phyloP scores from a whole-genome alignment of 2,888 invertebrate species.

The Phaonia tiefii region DNA sequence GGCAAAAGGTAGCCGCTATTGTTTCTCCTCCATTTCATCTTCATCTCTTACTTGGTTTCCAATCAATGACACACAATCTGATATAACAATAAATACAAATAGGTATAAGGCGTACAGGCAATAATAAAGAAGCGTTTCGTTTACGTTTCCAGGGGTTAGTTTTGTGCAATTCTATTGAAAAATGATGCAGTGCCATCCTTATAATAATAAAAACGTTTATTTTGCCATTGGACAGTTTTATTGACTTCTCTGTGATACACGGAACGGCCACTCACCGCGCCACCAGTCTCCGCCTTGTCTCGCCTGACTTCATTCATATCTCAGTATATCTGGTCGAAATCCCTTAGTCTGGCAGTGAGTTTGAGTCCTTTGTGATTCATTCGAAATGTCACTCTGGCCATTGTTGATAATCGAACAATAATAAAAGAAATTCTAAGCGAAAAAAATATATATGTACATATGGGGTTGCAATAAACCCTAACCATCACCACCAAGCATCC shows the following conservation, averaged over 20 bases:
- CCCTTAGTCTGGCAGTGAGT: conserved; percentile 10
- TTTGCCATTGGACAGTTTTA: conserved; percentile 58
- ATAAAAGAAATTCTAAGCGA: conserved; percentile 3
- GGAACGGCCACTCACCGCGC: not conserved
- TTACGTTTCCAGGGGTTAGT: conserved; percentile 32
- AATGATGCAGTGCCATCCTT: conserved; percentile 29
- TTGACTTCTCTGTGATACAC: conserved; percentile 52
- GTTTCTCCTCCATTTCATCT: not conserved
- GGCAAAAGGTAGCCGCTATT: conserved; percentile 9
- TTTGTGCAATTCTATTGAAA: conserved; percentile 35
- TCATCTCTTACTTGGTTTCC: not conserved
- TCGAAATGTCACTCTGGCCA: conserved; percentile 64
- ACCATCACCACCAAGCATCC: conserved; percentile 41
- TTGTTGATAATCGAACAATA: conserved; percentile 62
- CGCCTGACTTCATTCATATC: conserved; percentile 18
- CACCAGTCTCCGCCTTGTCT: not conserved
- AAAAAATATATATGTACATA: not conserved
- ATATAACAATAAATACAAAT: not conserved
- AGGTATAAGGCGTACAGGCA: not conserved
- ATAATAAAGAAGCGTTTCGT: conserved; percentile 13
- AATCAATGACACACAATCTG: conserved; percentile 7
- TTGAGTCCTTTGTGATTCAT: conserved; percentile 59
- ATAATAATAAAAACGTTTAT: conserved; percentile 36
- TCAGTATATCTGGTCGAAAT: conserved; percentile 1
- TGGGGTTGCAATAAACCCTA: not conserved